Evolutionary conservation across 2,797 vertebrate species (phyloP).

Genomic region (Malurus splendens): DNA sequence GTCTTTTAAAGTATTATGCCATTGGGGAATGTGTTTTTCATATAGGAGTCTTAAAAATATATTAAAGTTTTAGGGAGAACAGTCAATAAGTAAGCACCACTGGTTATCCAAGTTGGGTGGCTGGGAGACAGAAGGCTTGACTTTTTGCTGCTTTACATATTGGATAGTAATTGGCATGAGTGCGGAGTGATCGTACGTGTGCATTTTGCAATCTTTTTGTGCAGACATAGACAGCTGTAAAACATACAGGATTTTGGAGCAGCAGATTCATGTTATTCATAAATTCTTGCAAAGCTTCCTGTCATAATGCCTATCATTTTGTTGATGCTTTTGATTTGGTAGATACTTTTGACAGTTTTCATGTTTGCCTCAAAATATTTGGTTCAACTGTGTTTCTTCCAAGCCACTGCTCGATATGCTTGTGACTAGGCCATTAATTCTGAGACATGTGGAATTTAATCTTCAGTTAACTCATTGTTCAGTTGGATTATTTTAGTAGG

Average conservation of each 20-base stretch:
- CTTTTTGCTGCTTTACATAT: background rate
- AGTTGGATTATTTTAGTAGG: background rate
- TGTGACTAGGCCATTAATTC: background rate
- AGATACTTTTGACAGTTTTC: background rate
- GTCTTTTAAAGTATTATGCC: slow-evolving; percentile 56
- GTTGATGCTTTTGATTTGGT: background rate
- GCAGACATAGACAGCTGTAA: background rate
- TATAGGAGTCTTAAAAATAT: slow-evolving; percentile 38
- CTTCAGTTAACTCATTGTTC: background rate
- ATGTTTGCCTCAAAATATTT: background rate
- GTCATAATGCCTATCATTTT: background rate
- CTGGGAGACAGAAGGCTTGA: background rate
- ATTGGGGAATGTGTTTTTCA: slow-evolving; percentile 64
- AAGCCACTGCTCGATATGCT: background rate
- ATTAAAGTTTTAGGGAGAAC: slow-evolving; percentile 6
- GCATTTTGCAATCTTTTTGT: background rate
- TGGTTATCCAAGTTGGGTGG: background rate
- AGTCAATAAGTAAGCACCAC: background rate
- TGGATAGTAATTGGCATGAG: background rate
- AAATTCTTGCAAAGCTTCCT: background rate
- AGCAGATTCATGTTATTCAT: background rate
- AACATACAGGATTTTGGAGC: background rate
- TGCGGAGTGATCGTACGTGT: background rate
- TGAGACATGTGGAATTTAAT: background rate
- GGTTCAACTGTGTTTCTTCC: background rate